Conservation (phyloP, 2,113 vertebrate species). For the Apodemus speciosus region DNA sequence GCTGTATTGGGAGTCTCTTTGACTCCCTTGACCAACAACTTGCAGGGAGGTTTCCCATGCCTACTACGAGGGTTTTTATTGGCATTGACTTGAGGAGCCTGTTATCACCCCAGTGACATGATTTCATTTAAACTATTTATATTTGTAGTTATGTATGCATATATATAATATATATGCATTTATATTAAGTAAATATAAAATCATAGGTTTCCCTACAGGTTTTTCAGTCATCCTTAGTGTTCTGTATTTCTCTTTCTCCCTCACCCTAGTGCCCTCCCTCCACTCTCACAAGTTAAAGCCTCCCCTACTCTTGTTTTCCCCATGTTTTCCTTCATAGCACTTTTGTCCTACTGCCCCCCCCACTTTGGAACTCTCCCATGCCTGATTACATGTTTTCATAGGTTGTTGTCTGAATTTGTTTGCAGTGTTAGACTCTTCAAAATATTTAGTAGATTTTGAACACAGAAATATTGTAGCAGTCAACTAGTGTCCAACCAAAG, state of each 20-base stretch:
- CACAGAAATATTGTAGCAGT: not conserved
- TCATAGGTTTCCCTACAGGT: not conserved
- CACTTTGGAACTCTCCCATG: not conserved
- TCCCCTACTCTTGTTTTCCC: not conserved
- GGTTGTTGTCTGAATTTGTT: not conserved
- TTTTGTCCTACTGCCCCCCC: not conserved
- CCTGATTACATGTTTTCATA: not conserved
- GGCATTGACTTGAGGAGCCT: not conserved
- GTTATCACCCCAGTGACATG: not conserved
- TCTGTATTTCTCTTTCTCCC: not conserved
- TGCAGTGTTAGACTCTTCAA: not conserved
- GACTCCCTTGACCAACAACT: not conserved
- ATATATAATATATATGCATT: not conserved
- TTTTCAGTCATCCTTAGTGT: not conserved
- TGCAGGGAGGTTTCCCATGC: not conserved
- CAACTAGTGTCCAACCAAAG: constrained; percentile 4
- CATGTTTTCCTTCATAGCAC: not conserved
- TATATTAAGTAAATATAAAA: not conserved
- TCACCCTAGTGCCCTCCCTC: not conserved
- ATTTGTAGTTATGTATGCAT: not conserved
- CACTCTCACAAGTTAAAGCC: not conserved
- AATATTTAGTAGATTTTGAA: constrained; percentile 32
- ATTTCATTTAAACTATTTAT: not conserved
- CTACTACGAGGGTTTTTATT: not conserved
- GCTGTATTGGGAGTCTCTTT: not conserved